These are phyloP conservation scores for Anoplophora glabripennis DNA, from an alignment of 1,140 invertebrate genomes.

Conservation along the genomic window DNA sequence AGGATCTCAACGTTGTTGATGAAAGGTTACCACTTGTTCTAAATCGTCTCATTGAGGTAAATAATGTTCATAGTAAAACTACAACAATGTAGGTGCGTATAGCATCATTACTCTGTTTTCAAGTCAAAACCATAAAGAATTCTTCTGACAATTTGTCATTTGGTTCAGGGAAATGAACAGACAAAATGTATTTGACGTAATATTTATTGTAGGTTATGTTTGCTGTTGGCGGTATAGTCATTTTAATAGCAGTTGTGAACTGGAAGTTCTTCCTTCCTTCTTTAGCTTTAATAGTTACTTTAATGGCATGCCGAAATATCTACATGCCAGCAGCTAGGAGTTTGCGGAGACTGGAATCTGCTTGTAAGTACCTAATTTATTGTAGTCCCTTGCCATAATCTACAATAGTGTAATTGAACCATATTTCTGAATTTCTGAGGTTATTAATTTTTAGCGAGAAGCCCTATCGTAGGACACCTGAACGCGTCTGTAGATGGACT, in stretches of 20 bases:
- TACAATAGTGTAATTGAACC: too few relatives aligned
- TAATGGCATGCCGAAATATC: constrained; percentile 54
- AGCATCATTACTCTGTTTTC: too few relatives aligned
- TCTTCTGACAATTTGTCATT: not conserved
- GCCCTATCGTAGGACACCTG: constrained; percentile 67
- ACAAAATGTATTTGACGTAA: not conserved
- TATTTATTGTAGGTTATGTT: constrained; percentile 18
- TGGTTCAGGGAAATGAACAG: not conserved
- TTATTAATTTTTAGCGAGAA: constrained; percentile 46
- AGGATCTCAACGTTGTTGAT: constrained; percentile 64
- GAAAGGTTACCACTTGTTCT: constrained; percentile 60
- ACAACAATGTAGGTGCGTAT: not conserved
- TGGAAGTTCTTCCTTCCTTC: constrained; percentile 41
- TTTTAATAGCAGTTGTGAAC: constrained; percentile 25
- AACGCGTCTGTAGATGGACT: constrained; percentile 68
- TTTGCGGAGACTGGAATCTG: constrained; percentile 63
- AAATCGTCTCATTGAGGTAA: constrained; percentile 40
- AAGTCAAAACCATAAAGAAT: too few relatives aligned
- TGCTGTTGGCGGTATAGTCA: constrained; percentile 13
- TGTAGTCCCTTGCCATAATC: not conserved
- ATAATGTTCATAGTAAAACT: not conserved
- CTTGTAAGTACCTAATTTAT: constrained; percentile 43
- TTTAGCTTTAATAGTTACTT: constrained; percentile 52
- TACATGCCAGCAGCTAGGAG: constrained; percentile 62
- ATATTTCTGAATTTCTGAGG: too few relatives aligned